Conservation (phyloP, 2,113 vertebrate species). For the Zapornia atra region DNA sequence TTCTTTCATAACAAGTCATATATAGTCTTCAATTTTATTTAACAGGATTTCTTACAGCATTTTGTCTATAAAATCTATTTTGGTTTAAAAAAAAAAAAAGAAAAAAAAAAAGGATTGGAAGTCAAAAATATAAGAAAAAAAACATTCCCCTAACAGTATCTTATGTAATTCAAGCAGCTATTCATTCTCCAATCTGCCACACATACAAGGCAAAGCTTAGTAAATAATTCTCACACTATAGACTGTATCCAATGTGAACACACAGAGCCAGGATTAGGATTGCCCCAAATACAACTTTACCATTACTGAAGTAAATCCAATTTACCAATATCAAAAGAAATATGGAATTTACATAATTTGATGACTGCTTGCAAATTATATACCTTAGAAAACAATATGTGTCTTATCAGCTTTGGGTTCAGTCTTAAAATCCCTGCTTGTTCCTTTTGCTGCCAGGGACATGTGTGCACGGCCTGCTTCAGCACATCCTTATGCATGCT, state of each 20-base stretch:
- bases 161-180: not conserved
- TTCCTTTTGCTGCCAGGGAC: not conserved
- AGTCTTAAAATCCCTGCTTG: not conserved
- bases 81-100: not conserved
- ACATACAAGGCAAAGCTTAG: not conserved
- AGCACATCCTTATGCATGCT: not conserved
- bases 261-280: not conserved
- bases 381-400: not conserved
- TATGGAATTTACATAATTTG: not conserved
- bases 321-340: not conserved
- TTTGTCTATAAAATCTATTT: not conserved
- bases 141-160: not conserved
- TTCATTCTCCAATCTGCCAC: not conserved
- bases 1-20: not conserved
- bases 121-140: not conserved
- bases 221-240: not conserved
- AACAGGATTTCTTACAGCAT: not conserved
- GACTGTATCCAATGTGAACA: not conserved
- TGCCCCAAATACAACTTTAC: not conserved
- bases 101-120: not conserved
- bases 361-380: not conserved
- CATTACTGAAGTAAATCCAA: not conserved
- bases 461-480: accelerated
- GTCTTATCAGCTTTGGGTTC: not conserved
- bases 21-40: not conserved